phyloP scores from a whole-genome alignment of 2,797 vertebrate genomes.

The Enteromius mattozi region DNA sequence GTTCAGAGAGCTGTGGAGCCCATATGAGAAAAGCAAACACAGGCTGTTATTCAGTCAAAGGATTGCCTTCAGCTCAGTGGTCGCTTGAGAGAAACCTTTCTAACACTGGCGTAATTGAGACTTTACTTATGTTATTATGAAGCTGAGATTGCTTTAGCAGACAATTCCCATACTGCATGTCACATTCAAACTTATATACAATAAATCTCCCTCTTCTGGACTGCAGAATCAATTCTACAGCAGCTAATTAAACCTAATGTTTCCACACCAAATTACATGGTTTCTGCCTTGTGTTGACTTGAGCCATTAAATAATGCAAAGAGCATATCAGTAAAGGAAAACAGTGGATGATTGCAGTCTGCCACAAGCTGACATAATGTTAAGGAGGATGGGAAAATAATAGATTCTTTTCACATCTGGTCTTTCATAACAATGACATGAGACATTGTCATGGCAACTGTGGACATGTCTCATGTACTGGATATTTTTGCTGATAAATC shows the following conservation, averaged over 20 bases:
- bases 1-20: constrained; percentile 27
- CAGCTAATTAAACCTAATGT: not conserved
- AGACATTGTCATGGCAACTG: constrained; percentile 29
- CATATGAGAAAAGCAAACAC: constrained; percentile 48
- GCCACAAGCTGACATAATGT: not conserved
- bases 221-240: not conserved
- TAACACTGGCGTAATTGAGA: not conserved
- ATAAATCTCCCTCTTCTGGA: not conserved
- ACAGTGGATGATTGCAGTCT: not conserved
- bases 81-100: constrained; percentile 6
- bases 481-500: constrained; percentile 19
- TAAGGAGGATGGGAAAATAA: not conserved
- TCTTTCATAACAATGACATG: constrained; percentile 28
- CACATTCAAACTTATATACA: not conserved
- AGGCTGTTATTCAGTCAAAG: constrained; percentile 13
- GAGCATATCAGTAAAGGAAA: not conserved
- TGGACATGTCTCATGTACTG: not conserved
- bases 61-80: not conserved
- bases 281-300: not conserved
- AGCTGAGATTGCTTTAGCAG: not conserved
- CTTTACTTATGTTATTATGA: not conserved
- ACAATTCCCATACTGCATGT: constrained; percentile 3
- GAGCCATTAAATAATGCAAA: not conserved
- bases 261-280: not conserved
- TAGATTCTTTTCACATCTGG: not conserved